These are phyloP conservation scores for Naso thynnoides DNA, from an alignment of 2,797 vertebrate genomes.

Conservation along the genomic window DNA sequence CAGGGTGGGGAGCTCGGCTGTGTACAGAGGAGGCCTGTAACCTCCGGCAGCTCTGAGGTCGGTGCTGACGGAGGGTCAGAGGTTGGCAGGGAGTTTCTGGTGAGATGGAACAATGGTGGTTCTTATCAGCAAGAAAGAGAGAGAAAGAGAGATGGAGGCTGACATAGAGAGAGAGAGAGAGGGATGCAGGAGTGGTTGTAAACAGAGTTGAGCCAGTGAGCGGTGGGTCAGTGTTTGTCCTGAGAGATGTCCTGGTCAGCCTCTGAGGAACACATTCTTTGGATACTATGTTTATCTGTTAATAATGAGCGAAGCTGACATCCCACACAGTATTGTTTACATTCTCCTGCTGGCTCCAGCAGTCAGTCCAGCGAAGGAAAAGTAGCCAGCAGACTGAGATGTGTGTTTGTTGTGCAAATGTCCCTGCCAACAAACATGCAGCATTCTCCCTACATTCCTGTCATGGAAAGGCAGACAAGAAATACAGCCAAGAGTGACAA, in stretches of 20 bases:
- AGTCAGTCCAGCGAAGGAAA: slow-evolving; percentile 43
- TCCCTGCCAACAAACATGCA: slow-evolving; percentile 58
- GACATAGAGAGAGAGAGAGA: slow-evolving; percentile 4
- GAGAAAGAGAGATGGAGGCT: slow-evolving; percentile 14
- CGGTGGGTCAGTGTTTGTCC: slow-evolving; percentile 43
- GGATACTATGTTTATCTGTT: slow-evolving; percentile 69
- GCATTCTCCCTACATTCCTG: slow-evolving; percentile 57
- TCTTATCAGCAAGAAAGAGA: slow-evolving; percentile 63
- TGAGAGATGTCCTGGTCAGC: slow-evolving; percentile 40
- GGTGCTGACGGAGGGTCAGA: slow-evolving; percentile 65
- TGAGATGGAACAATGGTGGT: slow-evolving; percentile 49
- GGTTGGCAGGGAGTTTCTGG: slow-evolving; percentile 59
- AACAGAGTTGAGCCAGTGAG: slow-evolving; percentile 19
- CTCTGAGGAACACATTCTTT: slow-evolving; percentile 61
- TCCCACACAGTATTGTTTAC: slow-evolving; percentile 61
- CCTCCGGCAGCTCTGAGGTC: slow-evolving; percentile 49
- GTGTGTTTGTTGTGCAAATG: slow-evolving; percentile 51
- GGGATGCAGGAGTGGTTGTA: slow-evolving; percentile 14
- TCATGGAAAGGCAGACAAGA: slow-evolving; percentile 35
- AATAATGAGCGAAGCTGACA: slow-evolving; percentile 52
- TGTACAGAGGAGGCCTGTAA: slow-evolving; percentile 69
- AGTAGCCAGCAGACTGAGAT: slow-evolving; percentile 45
- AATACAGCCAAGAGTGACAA: slow-evolving; percentile 62
- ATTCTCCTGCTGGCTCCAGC: slow-evolving; percentile 40
- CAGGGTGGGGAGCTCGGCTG: slow-evolving; percentile 47